phyloP scores from a whole-genome alignment of 1,140 invertebrate species.

The Meloidogyne floridensis region DNA sequence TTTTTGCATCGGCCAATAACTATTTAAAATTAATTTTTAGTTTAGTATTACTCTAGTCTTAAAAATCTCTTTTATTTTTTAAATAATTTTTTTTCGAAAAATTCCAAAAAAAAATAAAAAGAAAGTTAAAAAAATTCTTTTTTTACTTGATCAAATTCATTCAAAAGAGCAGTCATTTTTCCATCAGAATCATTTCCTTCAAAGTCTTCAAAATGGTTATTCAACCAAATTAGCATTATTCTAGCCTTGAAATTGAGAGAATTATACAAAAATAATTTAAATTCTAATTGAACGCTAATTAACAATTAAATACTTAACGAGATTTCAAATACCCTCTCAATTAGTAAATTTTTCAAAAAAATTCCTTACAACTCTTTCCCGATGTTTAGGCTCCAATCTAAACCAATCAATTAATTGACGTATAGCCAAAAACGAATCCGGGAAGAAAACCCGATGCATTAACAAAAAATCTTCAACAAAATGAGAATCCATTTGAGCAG shows the following conservation, averaged over 20 bases:
- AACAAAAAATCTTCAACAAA: constrained; percentile 97
- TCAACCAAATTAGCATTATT: constrained; percentile 94
- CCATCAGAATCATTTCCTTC: constrained; percentile 78
- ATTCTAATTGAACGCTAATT: no score
- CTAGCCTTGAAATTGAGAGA: constrained; percentile 71
- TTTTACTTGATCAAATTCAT: constrained; percentile 78
- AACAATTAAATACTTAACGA: no score
- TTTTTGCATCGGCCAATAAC: constrained; percentile 79
- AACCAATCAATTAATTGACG: constrained; percentile 85
- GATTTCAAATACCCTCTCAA: no score
- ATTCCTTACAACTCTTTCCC: constrained; percentile 74
- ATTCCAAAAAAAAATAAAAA: constrained; percentile 23
- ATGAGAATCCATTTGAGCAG: constrained; percentile 78
- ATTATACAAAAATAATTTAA: background rate
- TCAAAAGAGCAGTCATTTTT: constrained; percentile 92
- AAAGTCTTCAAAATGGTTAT: constrained; percentile 99
- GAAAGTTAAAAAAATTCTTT: background rate
- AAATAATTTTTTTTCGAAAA: background rate
- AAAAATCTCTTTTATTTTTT: background rate
- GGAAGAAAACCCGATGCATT: constrained; percentile 93
- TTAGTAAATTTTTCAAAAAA: background rate
- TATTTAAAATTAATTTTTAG: constrained; percentile 52
- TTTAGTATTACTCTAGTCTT: no score
- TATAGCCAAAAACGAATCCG: constrained; percentile 80
- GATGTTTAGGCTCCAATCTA: constrained; percentile 72